Evolutionary conservation across 2,113 vertebrate genomes (phyloP), one percentile per base, ranked within the genome.

Genomic region (Acinonyx jubatus): DNA sequence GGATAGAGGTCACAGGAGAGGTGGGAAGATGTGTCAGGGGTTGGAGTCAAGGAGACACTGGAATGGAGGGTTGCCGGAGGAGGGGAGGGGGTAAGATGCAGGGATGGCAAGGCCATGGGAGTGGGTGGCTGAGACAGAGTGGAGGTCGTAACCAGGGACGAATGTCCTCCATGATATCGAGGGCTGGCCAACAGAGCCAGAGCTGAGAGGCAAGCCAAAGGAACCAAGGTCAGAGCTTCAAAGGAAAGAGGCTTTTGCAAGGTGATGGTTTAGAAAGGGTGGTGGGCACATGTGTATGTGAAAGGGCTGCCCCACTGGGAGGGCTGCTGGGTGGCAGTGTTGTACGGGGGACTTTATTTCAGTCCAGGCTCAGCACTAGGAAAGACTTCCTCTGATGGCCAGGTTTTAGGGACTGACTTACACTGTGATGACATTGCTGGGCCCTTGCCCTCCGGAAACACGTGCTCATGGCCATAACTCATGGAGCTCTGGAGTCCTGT

Each of bases 371-470:
- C 6, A 2, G 25, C 7, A 50, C 57, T 57, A 16, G 74, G 9
- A 86, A 45, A 27, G 27, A 25, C 4, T 48, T 7, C 38, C 4
- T 12, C 15, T 16, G 48, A 63, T 21, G 10, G 0, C 1, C 2
- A 36, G 68, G 27, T 21, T 18, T 12, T 6, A 57, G 29, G 14
- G 33, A 36, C 3, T 12, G 14, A 27, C 16, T 74, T 23, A 55
- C 11, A 21, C 1, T 29, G 13, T 0, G 4, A 10, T 5, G 36
- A 15, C 12, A 8, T 15, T 3, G 1, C n/a, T 63, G 0, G 1
- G 84, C 52, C 27, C 4, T 1, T 21, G 1, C 7, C 5, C 15
- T 89, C 61, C 3, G 73, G 76, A 65, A 76, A 48, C 48, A 68
- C 9, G n/a, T 27, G 36, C 61, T 82, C 21, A 19, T 7, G 85